Conservation (phyloP, 1,140 invertebrate genomes). For the Pachyrhynchus sulphureomaculatus region DNA sequence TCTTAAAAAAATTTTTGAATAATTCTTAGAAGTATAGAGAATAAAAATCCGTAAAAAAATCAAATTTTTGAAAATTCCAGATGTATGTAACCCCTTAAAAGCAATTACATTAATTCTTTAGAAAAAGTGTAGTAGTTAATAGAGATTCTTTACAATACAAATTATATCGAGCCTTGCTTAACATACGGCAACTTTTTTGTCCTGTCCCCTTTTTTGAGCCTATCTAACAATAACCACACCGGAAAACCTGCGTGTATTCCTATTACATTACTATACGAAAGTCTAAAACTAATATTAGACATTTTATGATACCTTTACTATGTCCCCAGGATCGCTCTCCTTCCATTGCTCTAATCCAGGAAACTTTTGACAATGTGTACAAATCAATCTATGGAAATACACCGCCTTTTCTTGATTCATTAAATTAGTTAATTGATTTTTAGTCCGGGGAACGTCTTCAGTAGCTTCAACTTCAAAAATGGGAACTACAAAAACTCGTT, state of each 20-base stretch:
- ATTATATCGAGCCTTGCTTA: no score
- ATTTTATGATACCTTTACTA: constrained; percentile 43
- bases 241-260: not conserved
- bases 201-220: no score
- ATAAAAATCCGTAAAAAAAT: no score
- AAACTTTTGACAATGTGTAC: constrained; percentile 77
- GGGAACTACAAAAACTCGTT: constrained; percentile 67
- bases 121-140: no score
- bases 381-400: constrained; percentile 68
- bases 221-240: constrained; percentile 4
- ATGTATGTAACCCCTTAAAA: no score
- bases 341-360: constrained; percentile 73
- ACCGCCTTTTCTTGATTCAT: constrained; percentile 56
- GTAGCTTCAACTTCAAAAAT: constrained; percentile 72
- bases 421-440: constrained; percentile 55
- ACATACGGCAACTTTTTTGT: no score
- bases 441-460: constrained; percentile 61
- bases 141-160: no score
- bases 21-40: no score
- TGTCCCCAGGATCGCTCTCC: constrained; percentile 53
- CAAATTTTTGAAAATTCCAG: no score
- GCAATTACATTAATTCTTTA: no score
- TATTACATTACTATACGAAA: not conserved
- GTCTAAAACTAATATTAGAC: not conserved
- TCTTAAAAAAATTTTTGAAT: no score